A percentile compares a stretch with the other conserved stretches of the same genome.
phyloP scores from a whole-genome alignment of 2,797 vertebrate species.

The Echeneis naucrates region DNA sequence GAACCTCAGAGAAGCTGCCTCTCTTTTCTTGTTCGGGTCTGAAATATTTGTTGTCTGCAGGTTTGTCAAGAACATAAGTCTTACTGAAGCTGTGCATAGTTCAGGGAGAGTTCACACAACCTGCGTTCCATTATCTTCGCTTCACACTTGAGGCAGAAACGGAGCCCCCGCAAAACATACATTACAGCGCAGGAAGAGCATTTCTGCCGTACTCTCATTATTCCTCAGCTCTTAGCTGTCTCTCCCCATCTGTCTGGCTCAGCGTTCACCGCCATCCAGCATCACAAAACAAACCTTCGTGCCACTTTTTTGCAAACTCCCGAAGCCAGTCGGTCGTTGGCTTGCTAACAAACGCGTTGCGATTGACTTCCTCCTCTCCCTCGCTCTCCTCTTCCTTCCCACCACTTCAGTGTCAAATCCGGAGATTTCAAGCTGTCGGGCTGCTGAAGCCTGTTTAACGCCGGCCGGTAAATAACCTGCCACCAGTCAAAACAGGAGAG shows the following conservation, averaged over 20 bases:
- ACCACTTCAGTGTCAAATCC: background rate
- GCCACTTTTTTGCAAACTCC: background rate
- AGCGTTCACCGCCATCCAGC: background rate
- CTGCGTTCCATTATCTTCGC: background rate
- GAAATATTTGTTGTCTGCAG: background rate
- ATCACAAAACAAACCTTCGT: background rate
- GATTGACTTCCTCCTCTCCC: background rate
- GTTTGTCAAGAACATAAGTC: background rate
- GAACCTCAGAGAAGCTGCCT: background rate
- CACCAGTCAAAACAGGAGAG: slow-evolving; percentile 35
- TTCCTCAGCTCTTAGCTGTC: background rate
- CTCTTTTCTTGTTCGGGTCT: background rate
- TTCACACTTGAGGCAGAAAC: background rate
- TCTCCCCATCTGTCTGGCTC: background rate
- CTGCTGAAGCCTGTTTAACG: background rate
- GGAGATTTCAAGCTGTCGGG: background rate
- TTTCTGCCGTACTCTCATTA: background rate
- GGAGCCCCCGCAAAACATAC: no score
- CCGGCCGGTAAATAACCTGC: slow-evolving; percentile 37
- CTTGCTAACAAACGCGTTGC: background rate
- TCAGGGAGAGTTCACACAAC: background rate
- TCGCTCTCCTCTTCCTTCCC: background rate
- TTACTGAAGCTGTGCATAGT: background rate
- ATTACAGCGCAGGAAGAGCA: background rate
- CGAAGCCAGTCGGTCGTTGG: background rate